These are phyloP conservation scores for Myrmecophaga tridactyla DNA, from an alignment of 2,113 vertebrate genomes.

Conservation along the genomic window DNA sequence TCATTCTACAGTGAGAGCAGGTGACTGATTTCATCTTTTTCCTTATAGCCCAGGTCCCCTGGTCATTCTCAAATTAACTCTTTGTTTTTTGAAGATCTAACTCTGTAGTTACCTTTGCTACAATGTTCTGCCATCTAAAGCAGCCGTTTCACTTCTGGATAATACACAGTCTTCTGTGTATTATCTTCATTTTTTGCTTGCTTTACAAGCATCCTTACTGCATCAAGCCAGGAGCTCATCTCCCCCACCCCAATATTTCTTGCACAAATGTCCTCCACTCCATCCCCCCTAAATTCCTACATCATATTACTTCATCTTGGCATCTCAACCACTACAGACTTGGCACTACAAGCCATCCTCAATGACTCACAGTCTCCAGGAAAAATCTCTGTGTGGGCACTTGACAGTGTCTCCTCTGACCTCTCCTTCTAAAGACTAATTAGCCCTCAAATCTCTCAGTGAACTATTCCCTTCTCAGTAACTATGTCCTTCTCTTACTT, in stretches of 20 bases:
- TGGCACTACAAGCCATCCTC: slow-evolving; percentile 31
- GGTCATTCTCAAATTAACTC: not conserved
- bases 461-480: slow-evolving; percentile 20
- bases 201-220: slow-evolving; percentile 38
- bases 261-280: slow-evolving; percentile 31
- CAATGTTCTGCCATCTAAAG: not conserved
- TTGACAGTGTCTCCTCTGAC: slow-evolving; percentile 58
- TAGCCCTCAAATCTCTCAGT: slow-evolving; percentile 38
- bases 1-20: not conserved
- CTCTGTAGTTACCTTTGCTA: not conserved
- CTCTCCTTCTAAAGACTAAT: slow-evolving; percentile 22
- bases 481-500: slow-evolving; percentile 41
- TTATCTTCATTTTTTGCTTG: not conserved
- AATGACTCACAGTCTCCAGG: slow-evolving; percentile 43
- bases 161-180: slow-evolving; percentile 7
- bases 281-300: slow-evolving; percentile 8
- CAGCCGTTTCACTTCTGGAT: slow-evolving; percentile 25
- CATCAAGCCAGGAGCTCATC: slow-evolving; percentile 59
- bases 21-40: not conserved
- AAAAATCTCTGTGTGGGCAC: slow-evolving; percentile 39
- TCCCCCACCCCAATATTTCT: slow-evolving; percentile 29
- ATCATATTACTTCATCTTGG: slow-evolving; percentile 54
- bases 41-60: not conserved
- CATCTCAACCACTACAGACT: slow-evolving; percentile 43
- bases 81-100: not conserved